Base-by-base conservation (phyloP, 2,113 vertebrate species). In the Calyptommatus sinebrachiatus region DNA sequence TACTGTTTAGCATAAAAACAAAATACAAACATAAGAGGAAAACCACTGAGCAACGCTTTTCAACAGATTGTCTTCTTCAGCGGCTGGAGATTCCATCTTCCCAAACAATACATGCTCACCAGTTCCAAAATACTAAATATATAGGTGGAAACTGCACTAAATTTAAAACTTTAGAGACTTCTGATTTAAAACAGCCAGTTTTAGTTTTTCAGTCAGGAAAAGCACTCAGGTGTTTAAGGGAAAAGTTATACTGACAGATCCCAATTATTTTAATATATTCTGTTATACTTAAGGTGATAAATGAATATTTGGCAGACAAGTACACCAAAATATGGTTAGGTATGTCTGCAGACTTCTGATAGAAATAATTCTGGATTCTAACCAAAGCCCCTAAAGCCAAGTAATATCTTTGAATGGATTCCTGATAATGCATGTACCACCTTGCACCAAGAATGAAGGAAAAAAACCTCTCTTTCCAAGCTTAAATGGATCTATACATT, bases 381-480 rank as follows among this genome's bases (percentile, higher is more conserved):
- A 81, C 73, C 73, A 81, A 81, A 81, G 79, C 76, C 66, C 79
- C 79, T 76, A 29, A 81, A 81, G 73, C 62, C 67, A 81, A 81
- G 76, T 26, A 60, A 69, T 76, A 76, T 75, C 76, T 74, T 81
- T 62, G 70, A 81, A 41, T 70, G 66, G 66, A 74, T 81, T 75
- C 73, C n/a, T 76, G 41, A 81, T 76, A 16, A 46, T 41, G 28
- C 79, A 35, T 70, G 79, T 81, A 73, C 50, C 66, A 81, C 70
- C 79, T 76, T 62, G 79, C 18, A 76, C 60, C 62, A 21, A 61
- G 35, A 20, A 62, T 53, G 46, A 70, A 76, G 48, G 7, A 29
- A 61, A 68, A 75, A 60, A 60, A 69, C 48, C 18, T n/a, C 28
- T 70, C 18, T 69, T 81, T 81, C 65, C 26, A 48, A 61, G n/a